These are phyloP conservation scores for Drosophila differens DNA, from an alignment of 2,888 invertebrate species.

Conservation along the genomic window DNA sequence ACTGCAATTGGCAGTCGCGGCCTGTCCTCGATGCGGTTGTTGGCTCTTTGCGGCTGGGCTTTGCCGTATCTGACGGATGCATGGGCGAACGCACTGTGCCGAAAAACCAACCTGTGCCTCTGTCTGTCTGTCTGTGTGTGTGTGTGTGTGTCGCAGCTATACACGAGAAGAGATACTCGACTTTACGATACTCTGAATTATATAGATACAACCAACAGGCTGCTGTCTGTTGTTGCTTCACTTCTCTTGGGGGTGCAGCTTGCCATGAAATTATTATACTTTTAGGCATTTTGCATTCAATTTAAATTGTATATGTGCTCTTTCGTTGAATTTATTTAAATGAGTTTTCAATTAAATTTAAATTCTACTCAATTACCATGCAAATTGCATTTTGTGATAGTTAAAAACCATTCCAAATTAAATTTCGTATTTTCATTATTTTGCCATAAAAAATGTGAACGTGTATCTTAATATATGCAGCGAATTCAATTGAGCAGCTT, in stretches of 20 bases:
- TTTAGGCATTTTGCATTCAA: neutral
- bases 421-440: neutral
- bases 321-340: constrained; percentile 2
- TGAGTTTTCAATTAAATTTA: constrained; percentile 4
- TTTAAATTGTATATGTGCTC: neutral
- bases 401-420: neutral
- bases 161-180: constrained; percentile 21
- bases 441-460: neutral
- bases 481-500: neutral
- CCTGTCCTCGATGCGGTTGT: constrained; percentile 74
- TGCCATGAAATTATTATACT: constrained; percentile 2
- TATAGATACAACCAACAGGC: neutral
- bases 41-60: constrained; percentile 54
- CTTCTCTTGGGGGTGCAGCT: neutral
- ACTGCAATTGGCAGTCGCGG: constrained; percentile 46
- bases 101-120: constrained; percentile 29
- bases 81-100: constrained; percentile 60
- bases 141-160: neutral
- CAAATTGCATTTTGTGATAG: neutral
- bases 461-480: neutral
- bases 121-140: neutral
- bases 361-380: neutral
- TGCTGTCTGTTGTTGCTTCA: neutral
- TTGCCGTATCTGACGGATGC: constrained; percentile 61
- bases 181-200: constrained; percentile 35